A percentile compares a stretch with the other conserved stretches of the same genome.
Evolutionary conservation across 2,888 invertebrate species (phyloP).

Genomic region (Dicycla oo): DNA sequence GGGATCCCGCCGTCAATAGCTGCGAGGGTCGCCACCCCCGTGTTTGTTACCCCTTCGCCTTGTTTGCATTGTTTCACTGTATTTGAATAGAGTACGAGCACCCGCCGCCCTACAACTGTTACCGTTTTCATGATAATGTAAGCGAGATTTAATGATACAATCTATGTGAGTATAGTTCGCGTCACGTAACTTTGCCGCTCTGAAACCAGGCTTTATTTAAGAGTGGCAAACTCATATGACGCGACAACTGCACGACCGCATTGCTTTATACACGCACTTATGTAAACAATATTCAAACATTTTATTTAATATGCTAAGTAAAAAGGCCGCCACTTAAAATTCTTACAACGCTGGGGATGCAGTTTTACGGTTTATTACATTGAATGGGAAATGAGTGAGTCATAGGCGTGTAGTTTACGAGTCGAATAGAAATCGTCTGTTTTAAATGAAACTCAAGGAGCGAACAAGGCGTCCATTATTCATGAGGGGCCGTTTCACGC

Average conservation of each 20-base stretch:
- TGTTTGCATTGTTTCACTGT: conserved; percentile 87
- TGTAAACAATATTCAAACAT: conserved; percentile 55
- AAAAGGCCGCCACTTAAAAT: conserved; percentile 83
- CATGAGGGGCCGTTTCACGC: conserved; percentile 86
- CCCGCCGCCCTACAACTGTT: conserved; percentile 84
- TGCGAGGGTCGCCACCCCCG: conserved; percentile 81
- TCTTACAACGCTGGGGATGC: conserved; percentile 82
- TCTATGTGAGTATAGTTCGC: conserved; percentile 76
- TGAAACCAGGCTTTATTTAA: no score
- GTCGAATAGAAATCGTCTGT: conserved; percentile 89
- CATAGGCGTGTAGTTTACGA: conserved; percentile 88
- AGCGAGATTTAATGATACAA: conserved; percentile 85
- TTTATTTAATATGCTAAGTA: conserved; percentile 77
- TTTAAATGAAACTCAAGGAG: conserved; percentile 89
- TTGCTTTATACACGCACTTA: conserved; percentile 58
- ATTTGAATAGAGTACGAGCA: conserved; percentile 83
- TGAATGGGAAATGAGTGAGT: conserved; percentile 89
- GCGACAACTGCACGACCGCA: conserved; percentile 54
- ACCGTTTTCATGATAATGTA: conserved; percentile 86
- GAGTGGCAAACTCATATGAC: no score
- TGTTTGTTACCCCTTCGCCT: conserved; percentile 85
- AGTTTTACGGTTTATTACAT: conserved; percentile 88
- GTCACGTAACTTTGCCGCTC: no score
- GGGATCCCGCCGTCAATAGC: conserved; percentile 78
- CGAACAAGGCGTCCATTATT: conserved; percentile 87